Conservation (phyloP, 35 echinoderm and acorn worm species). For the Apostichopus parvimensis region DNA sequence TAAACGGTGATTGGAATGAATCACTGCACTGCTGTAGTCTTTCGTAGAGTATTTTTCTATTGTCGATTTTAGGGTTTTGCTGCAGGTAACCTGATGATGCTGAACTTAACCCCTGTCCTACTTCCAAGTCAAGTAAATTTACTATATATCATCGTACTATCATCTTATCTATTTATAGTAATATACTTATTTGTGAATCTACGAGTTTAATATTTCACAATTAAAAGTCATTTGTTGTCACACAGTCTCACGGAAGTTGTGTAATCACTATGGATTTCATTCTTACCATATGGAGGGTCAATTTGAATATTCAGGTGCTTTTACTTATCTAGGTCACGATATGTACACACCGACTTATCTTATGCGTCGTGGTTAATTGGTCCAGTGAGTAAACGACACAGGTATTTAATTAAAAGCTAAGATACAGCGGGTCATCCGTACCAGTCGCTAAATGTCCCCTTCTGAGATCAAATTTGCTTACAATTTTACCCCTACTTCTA, state of each 20-base stretch:
- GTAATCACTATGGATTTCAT: neutral
- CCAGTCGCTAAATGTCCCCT: neutral
- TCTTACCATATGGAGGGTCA: neutral
- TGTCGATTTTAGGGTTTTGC: too few relatives aligned
- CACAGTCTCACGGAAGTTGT: neutral
- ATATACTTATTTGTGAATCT: too few relatives aligned
- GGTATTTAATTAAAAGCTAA: neutral
- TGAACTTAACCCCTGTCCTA: too few relatives aligned
- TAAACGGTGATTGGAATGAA: too few relatives aligned
- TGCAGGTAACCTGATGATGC: too few relatives aligned
- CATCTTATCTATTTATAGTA: too few relatives aligned
- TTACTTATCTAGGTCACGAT: neutral
- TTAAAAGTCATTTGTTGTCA: too few relatives aligned
- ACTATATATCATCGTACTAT: too few relatives aligned
- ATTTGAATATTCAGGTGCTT: conserved; percentile 15
- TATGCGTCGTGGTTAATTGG: conserved; percentile 22
- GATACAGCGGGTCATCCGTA: neutral
- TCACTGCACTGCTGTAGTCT: too few relatives aligned
- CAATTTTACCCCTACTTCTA: neutral
- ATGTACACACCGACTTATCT: neutral
- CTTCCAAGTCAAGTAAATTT: too few relatives aligned
- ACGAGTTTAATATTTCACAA: too few relatives aligned
- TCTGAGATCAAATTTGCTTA: conserved; percentile 39
- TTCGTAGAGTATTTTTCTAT: too few relatives aligned
- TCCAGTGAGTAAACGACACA: conserved; percentile 7